These are phyloP conservation scores for Dunckerocampus dactyliophorus DNA, from an alignment of 2,113 vertebrate species.

Conservation along the genomic window DNA sequence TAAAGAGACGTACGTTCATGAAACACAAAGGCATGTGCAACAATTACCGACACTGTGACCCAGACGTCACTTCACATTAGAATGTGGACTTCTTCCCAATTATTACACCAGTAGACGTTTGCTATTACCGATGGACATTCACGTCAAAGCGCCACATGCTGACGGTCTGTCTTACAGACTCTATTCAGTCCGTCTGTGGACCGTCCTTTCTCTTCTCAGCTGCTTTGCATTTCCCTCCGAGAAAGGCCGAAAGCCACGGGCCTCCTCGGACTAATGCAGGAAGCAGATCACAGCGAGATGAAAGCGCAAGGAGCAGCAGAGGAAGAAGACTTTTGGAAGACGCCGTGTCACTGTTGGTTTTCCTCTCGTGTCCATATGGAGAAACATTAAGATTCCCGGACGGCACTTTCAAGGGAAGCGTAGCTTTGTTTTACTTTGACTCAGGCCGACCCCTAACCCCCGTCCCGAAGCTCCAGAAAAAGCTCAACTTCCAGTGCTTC, in stretches of 20 bases:
- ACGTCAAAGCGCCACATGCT: constrained; percentile 18
- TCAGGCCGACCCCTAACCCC: constrained; percentile 24
- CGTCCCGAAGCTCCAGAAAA: neutral
- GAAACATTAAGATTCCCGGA: constrained; percentile 35
- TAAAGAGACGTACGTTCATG: neutral
- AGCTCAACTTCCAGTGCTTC: no score
- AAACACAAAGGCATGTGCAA: constrained; percentile 4
- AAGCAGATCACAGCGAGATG: constrained; percentile 55
- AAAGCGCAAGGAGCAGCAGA: constrained; percentile 36
- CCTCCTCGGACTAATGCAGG: constrained; percentile 54
- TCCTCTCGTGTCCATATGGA: constrained; percentile 28
- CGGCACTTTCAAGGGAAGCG: neutral
- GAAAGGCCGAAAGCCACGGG: constrained; percentile 46
- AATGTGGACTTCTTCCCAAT: no score
- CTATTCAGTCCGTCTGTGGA: constrained; percentile 2
- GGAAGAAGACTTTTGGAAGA: constrained; percentile 13
- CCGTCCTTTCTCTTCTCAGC: constrained; percentile 6
- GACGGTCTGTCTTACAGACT: constrained; percentile 25
- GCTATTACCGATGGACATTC: constrained; percentile 5
- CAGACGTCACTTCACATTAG: neutral
- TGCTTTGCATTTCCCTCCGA: constrained; percentile 37
- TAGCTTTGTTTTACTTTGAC: neutral
- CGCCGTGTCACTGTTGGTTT: constrained; percentile 29
- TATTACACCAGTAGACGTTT: neutral
- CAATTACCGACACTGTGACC: neutral